Base-by-base conservation (phyloP, 2,888 invertebrate genomes). In the Ectemnius cavifrons region DNA sequence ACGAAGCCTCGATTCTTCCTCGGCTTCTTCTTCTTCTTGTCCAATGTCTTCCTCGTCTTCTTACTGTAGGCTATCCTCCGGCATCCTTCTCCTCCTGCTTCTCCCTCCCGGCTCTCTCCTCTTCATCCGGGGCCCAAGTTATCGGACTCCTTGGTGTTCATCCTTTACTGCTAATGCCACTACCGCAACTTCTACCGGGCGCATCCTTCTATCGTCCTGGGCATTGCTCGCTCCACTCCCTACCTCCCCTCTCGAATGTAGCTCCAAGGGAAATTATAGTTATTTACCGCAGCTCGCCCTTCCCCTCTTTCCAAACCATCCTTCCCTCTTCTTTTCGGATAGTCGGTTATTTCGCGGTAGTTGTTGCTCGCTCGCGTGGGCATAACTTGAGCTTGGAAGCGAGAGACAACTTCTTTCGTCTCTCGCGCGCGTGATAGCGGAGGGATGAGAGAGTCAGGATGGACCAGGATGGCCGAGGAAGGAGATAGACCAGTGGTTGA, bases 201-300 rank as follows among this genome's bases (percentile, higher is more conserved):
- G 37, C 47, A 49, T 66, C 52, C 77, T 70, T 63, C 78, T 71
- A 64, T 66, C 68, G 52, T 18, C 63, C 20, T 57, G 63, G 14
- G 28, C 27, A 61, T 69, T 69, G 71, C 66, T 14, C 69, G 59
- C 69, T 65, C 56, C 68, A 67, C 62, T 73, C 66, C 64, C 71
- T 70, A 70, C 74, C 80, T 84, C 86, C 82, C 84, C 84, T 13
- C 86, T 13, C 86, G 77, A 80, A 84, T 80, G 79, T 81, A 82
- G 81, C 80, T 83, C 84, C 82, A 81, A 85, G 84, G 88, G 86
- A 90, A 90, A 90, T 90, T 90, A 90, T 89, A 90, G 89, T 90
- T 88, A 90, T 90, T 90, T 89, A 87, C 89, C 86, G 2, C 37
- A 11, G 37, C 52, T 52, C 52, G 1, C 52, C 52, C 52, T 16